Conservation (phyloP, 2,113 vertebrate species). For the Anolis sagrei region DNA sequence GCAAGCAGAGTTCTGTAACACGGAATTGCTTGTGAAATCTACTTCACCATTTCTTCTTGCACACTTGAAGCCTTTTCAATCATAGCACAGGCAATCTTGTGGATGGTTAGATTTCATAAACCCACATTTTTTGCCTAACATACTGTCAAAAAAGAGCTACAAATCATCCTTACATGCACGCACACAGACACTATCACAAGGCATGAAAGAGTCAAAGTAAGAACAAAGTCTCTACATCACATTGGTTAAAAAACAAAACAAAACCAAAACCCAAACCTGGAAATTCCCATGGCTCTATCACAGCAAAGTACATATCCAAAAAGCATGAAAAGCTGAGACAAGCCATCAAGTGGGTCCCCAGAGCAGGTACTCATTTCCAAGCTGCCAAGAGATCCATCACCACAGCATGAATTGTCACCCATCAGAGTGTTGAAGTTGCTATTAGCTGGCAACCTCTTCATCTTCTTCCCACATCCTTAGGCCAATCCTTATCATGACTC, state of each 20-base stretch:
- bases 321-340: neutral
- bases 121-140: neutral
- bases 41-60: neutral
- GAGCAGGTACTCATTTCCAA: neutral
- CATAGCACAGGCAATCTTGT: neutral
- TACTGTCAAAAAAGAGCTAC: accelerated
- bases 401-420: neutral
- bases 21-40: neutral
- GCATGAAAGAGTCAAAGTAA: neutral
- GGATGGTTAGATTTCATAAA: neutral
- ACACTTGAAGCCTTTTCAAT: neutral
- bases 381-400: neutral
- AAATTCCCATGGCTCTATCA: neutral
- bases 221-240: neutral
- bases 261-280: too few relatives aligned
- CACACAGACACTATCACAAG: neutral
- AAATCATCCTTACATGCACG: neutral
- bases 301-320: neutral
- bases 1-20: neutral
- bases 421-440: neutral
- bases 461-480: too few relatives aligned
- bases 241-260: neutral
- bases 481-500: neutral
- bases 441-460: neutral
- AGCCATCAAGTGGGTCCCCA: neutral